Base-by-base conservation (phyloP, 2,797 vertebrate species). In the Poeciliopsis turneri region DNA sequence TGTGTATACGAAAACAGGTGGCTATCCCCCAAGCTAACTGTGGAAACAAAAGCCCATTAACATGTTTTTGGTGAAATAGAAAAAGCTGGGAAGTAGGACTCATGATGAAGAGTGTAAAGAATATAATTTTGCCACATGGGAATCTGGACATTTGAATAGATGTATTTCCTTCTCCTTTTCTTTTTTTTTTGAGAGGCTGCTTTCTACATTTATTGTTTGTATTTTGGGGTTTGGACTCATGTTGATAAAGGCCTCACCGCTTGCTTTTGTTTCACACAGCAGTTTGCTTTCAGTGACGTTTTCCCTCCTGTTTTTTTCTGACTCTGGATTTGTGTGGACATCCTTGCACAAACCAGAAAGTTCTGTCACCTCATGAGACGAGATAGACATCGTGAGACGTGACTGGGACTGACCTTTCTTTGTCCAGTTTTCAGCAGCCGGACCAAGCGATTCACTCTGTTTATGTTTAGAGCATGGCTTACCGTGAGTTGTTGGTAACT, bases 1-100 rank as follows among this genome's bases (percentile, higher is more conserved):
- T 36, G 33, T 90, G 80, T 90, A 79, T 66, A 45, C 78, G 70
- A 69, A 69, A 91, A 86, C 93, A 92, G 91, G 90, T 92, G 92
- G 86, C 81, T 76, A 20, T n/a, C 78, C 90, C 87, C 68, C 47
- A 0, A 90, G 92, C 91, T 82, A 86, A 90, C 82, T 79, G 80
- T 74, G 45, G 84, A 85, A 83, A 84, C 85, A 83, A 76, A 90
- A 83, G 30, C 85, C 76, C 88, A 87, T 92, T 86, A 90, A 82
- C 81, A 64, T 70, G 82, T 78, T 72, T 85, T 86, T 80, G 61
- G 82, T 79, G 84, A 76, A 82, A 86, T 77, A 82, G 88, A 88
- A 83, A 82, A 72, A 15, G 72, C 81, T 75, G 79, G 47, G 47
- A 66, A 64, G 53, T 36, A 0, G 8, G 25, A 43, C 47, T 86